Base-by-base conservation (phyloP, 1,140 invertebrate genomes). In the Diabrotica undecimpunctata region DNA sequence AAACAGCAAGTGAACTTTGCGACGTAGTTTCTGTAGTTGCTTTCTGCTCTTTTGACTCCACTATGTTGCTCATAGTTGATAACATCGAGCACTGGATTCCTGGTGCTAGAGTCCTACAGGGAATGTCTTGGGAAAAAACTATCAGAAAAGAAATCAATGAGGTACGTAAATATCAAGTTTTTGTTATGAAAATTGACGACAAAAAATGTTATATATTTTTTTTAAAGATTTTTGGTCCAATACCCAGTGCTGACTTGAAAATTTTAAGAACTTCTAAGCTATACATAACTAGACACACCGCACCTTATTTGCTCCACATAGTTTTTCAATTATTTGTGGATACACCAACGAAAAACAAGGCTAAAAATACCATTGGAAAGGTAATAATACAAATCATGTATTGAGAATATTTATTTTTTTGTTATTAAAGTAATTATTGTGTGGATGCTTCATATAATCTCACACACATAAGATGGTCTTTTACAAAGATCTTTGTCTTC, bases 341-440 rank as follows among this genome's bases (percentile, higher is more conserved):
- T 35, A n/a, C 38, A 7, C 62, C 64, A 13, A 52, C 52, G 9
- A 74, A 72, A 57, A 74, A 72, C 36, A 73, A 69, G 64, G 65
- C 68, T 0, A 75, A 74, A 65, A 72, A 54, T 54, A 65, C 64
- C 0, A 69, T 67, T 59, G 72, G 72, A 68, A 74, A 70, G 64
- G 72, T 75, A 63, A 11, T 55, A n/a, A n/a, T n/a, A n/a, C n/a
- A n/a, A n/a, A n/a, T n/a, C n/a, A n/a, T n/a, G n/a, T n/a, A n/a
- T n/a, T n/a, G n/a, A n/a, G n/a, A n/a, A n/a, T n/a, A n/a, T n/a
- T n/a, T n/a, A n/a, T n/a, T n/a, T n/a, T n/a, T n/a, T n/a, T n/a
- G n/a, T n/a, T n/a, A n/a, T n/a, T n/a, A n/a, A n/a, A n/a, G n/a
- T n/a, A n/a, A n/a, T n/a, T n/a, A n/a, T n/a, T n/a, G n/a, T n/a